These are phyloP conservation scores for Drosophila longiperda DNA, from an alignment of 2,888 invertebrate species.

Conservation along the genomic window DNA sequence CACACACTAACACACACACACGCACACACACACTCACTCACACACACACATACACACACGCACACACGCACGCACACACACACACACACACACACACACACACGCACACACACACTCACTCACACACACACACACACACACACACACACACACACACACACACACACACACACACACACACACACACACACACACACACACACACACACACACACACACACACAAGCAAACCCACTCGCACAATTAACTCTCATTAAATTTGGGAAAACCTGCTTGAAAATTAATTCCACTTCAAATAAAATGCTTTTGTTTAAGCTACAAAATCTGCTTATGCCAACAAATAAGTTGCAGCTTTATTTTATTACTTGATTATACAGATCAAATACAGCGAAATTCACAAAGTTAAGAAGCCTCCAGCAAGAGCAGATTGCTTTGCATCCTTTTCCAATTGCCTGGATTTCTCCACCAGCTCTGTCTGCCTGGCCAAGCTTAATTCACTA, in stretches of 20 bases:
- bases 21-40: not conserved
- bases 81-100: too few species aligned
- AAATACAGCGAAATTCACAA: too few species aligned
- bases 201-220: not conserved
- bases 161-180: not conserved
- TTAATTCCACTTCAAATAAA: not conserved
- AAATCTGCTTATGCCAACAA: not conserved
- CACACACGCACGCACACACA: not conserved
- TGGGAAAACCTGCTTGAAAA: not conserved
- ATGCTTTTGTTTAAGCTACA: not conserved
- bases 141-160: not conserved
- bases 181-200: not conserved
- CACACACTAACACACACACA: too few species aligned
- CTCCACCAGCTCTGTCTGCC: not conserved
- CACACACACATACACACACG: not conserved
- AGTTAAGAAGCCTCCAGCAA: too few species aligned
- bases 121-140: not conserved
- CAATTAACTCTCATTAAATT: not conserved
- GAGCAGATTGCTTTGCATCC: fast-evolving
- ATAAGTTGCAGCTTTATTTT: too few species aligned
- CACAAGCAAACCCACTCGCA: not conserved
- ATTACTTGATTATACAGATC: too few species aligned
- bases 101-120: not conserved
- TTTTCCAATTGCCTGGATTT: not conserved
- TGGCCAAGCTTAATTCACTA: not conserved